Percentiles rank a stretch among this genome's conserved stretches.
Conservation (phyloP, 2,113 vertebrate genomes). For the Tichodroma muraria region DNA sequence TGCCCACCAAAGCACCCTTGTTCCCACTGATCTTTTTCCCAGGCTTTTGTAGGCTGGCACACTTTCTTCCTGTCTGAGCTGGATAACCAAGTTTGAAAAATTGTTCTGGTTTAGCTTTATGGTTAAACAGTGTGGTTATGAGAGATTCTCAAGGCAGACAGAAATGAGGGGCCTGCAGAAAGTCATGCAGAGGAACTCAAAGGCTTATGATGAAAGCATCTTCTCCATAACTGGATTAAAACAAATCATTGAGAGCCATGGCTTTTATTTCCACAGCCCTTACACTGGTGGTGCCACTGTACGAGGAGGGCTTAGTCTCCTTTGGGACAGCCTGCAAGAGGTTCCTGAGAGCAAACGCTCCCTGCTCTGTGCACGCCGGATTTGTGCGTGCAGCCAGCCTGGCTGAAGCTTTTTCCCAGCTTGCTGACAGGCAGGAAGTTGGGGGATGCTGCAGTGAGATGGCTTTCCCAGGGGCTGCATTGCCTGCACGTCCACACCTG, state of each 20-base stretch:
- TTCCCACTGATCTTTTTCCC: background rate
- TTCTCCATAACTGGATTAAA: background rate
- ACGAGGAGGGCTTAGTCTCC: background rate
- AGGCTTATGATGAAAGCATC: background rate
- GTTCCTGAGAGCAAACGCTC: background rate
- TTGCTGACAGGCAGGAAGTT: conserved; percentile 30
- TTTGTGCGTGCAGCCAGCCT: background rate
- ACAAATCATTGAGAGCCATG: background rate
- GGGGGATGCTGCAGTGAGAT: background rate
- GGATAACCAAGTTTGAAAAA: background rate
- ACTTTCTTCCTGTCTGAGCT: background rate
- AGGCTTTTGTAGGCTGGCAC: background rate
- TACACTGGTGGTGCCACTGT: background rate
- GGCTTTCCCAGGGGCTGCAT: background rate
- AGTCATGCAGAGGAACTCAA: background rate
- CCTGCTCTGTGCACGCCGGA: fast-evolving
- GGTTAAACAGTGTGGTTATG: background rate
- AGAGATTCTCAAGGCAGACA: background rate
- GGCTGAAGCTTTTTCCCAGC: background rate
- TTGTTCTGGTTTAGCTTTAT: background rate
- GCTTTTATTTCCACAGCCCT: background rate
- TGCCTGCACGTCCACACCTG: conserved; percentile 28
- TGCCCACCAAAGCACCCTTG: background rate
- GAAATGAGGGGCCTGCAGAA: background rate
- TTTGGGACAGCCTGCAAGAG: background rate